Evolutionary conservation across 1,140 invertebrate genomes (phyloP).

Genomic region (Paraescarpia echinospica): DNA sequence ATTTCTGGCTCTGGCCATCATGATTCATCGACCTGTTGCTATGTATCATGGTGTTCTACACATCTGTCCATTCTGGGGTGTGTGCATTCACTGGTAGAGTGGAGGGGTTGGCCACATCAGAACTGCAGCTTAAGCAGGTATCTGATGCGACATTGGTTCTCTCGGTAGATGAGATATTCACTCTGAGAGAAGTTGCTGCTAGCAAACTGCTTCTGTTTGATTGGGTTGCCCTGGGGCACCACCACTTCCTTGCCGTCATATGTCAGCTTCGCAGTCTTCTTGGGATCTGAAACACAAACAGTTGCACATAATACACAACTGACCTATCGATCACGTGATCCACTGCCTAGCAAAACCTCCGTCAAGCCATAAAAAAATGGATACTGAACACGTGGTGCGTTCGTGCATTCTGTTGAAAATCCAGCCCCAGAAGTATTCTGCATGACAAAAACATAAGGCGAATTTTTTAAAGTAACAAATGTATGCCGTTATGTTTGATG

Average conservation of each 20-base stretch:
- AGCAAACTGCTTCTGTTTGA: slow-evolving; percentile 34
- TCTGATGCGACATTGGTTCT: slow-evolving; percentile 56
- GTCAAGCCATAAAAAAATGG: too few species aligned
- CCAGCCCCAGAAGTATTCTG: too few species aligned
- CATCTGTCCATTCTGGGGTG: not conserved
- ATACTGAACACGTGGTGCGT: too few species aligned
- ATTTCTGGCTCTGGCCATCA: not conserved
- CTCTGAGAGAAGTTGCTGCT: slow-evolving; percentile 55
- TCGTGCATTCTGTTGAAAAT: too few species aligned
- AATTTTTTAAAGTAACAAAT: too few species aligned
- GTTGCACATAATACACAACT: not conserved
- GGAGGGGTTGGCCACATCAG: not conserved
- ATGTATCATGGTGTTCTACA: not conserved
- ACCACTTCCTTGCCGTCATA: slow-evolving; percentile 54
- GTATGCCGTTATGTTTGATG: too few species aligned
- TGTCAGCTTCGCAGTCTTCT: slow-evolving; percentile 43
- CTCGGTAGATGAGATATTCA: slow-evolving; percentile 60
- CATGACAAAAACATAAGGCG: too few species aligned
- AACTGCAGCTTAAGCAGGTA: slow-evolving; percentile 53
- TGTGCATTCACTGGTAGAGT: not conserved
- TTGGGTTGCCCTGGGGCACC: slow-evolving; percentile 57
- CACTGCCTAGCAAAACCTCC: too few species aligned
- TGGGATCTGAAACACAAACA: slow-evolving; percentile 48
- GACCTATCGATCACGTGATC: too few species aligned
- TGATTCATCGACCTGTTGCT: not conserved